These are phyloP conservation scores for Ecdyonurus torrentis DNA, from an alignment of 2,888 invertebrate species.

Conservation along the genomic window DNA sequence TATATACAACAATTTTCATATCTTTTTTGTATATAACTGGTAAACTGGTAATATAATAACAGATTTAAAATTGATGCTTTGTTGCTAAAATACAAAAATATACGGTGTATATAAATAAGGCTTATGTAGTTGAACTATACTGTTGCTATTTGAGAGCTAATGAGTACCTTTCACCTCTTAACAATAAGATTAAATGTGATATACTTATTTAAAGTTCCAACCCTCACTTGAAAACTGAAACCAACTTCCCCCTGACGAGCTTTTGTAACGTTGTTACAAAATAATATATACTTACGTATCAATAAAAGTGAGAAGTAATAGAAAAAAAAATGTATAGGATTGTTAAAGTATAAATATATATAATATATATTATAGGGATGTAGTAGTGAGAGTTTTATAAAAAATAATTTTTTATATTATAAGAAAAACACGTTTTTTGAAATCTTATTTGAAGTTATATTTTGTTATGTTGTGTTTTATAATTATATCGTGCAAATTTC, in stretches of 20 bases:
- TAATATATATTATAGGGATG: neutral
- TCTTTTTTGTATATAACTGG: neutral
- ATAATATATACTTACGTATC: neutral
- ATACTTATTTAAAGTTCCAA: neutral
- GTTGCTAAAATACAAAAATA: neutral
- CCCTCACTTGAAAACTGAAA: neutral
- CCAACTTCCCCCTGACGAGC: no score
- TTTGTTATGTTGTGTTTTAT: no score
- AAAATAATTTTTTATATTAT: neutral
- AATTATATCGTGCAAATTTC: no score
- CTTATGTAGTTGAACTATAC: neutral
- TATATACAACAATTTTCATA: neutral
- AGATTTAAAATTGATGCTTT: neutral
- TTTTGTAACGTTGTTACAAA: neutral
- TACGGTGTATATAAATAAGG: neutral
- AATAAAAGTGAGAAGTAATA: neutral
- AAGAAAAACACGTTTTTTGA: neutral
- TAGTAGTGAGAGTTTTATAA: no score
- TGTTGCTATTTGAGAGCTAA: neutral
- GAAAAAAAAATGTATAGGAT: neutral
- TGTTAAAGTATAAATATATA: neutral
- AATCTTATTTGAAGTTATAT: no score
- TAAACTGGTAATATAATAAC: neutral
- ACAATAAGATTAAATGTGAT: neutral
- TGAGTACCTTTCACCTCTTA: neutral